phyloP scores from a whole-genome alignment of 2,888 invertebrate genomes.

The Brenthis daphne region DNA sequence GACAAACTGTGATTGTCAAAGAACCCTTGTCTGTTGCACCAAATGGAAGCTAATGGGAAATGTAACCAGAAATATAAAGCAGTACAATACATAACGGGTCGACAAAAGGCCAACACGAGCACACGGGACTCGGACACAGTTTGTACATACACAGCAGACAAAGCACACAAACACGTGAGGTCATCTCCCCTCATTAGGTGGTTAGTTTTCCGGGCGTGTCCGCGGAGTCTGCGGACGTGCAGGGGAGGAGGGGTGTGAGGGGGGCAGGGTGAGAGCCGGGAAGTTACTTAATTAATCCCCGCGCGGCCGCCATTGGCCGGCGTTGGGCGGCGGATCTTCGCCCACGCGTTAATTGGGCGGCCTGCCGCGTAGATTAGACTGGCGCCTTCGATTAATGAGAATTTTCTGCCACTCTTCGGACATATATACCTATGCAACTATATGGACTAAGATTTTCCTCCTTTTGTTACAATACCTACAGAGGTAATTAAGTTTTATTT shows the following conservation, averaged over 20 bases:
- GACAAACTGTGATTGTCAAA: slow-evolving; percentile 19
- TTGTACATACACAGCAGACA: slow-evolving; percentile 57
- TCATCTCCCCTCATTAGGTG: slow-evolving; percentile 83
- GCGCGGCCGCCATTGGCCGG: slow-evolving; percentile 80
- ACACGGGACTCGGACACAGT: slow-evolving; percentile 55
- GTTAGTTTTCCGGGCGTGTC: slow-evolving; percentile 83
- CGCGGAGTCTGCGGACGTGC: slow-evolving; percentile 72
- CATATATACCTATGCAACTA: slow-evolving; percentile 31
- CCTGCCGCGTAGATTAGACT: slow-evolving; percentile 66
- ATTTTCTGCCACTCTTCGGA: slow-evolving; percentile 52
- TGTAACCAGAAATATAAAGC: slow-evolving; percentile 33
- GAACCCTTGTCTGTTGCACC: slow-evolving; percentile 32
- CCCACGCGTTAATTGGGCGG: slow-evolving; percentile 82
- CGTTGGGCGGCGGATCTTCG: slow-evolving; percentile 73
- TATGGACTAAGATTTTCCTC: slow-evolving; percentile 17
- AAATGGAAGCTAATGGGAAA: slow-evolving; percentile 40
- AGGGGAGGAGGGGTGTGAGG: slow-evolving; percentile 55
- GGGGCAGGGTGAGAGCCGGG: slow-evolving; percentile 61
- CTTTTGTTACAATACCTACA: slow-evolving; percentile 34
- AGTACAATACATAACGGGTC: slow-evolving; percentile 62
- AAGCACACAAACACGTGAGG: slow-evolving; percentile 76
- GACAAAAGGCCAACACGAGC: slow-evolving; percentile 71
- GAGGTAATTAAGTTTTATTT: slow-evolving; percentile 9
- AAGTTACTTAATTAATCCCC: slow-evolving; percentile 82
- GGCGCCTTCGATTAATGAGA: slow-evolving; percentile 69